These are phyloP conservation scores for Ophonus ardosiacus DNA, from an alignment of 2,888 invertebrate species.

Conservation along the genomic window DNA sequence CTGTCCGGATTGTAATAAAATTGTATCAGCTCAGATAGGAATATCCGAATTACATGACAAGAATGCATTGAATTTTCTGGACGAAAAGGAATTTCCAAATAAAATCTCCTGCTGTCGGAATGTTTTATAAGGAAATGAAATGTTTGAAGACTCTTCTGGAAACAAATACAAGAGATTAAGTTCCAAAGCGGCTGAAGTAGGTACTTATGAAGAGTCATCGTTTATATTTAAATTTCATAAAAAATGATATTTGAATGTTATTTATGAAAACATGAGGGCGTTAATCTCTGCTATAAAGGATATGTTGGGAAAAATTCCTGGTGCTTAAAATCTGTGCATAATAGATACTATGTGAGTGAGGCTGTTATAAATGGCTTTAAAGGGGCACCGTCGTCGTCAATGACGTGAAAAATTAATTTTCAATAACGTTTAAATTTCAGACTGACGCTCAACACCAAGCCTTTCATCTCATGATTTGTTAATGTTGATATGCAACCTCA, in stretches of 20 bases:
- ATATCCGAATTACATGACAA: background rate
- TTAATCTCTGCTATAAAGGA: slow-evolving; percentile 15
- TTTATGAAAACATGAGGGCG: background rate
- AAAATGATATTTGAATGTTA: background rate
- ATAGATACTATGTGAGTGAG: slow-evolving; percentile 14
- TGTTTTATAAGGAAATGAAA: slow-evolving; percentile 40
- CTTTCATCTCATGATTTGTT: too few species aligned
- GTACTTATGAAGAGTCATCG: slow-evolving; percentile 12
- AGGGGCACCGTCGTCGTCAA: background rate
- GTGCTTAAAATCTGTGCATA: slow-evolving; percentile 40
- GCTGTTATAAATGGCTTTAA: slow-evolving; percentile 37
- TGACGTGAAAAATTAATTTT: slow-evolving; percentile 22
- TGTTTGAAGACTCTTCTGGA: slow-evolving; percentile 30
- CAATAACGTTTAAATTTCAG: background rate
- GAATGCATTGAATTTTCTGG: slow-evolving; percentile 24
- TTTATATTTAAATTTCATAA: slow-evolving; percentile 30
- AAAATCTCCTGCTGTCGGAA: slow-evolving; percentile 20
- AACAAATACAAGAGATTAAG: slow-evolving; percentile 26
- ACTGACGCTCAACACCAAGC: too few species aligned
- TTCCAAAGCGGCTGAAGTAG: slow-evolving; percentile 2
- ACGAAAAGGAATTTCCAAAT: slow-evolving; percentile 43
- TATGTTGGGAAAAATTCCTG: slow-evolving; percentile 20
- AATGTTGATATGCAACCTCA: too few species aligned
- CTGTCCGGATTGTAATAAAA: background rate
- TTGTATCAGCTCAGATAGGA: background rate